These are phyloP conservation scores for Caenorhabditis panamensis DNA, from an alignment of 2,888 invertebrate species.

Conservation along the genomic window DNA sequence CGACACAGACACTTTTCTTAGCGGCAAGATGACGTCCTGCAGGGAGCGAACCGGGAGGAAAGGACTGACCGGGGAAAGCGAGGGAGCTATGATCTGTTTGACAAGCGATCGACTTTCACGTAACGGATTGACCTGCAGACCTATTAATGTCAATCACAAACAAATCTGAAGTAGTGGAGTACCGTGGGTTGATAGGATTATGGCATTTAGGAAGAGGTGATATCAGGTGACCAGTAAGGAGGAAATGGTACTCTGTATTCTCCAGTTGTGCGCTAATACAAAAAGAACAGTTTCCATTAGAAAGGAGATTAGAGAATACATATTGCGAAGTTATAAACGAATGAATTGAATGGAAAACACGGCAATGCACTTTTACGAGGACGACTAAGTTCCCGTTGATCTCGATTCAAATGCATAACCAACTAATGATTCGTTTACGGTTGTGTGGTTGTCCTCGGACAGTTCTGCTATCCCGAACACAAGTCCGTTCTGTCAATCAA, in stretches of 20 bases:
- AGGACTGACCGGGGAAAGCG: not conserved
- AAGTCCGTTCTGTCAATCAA: slow-evolving; percentile 36
- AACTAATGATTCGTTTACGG: slow-evolving; percentile 27
- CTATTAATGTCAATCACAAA: slow-evolving; percentile 52
- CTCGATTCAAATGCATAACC: slow-evolving; percentile 10
- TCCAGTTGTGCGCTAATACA: no score
- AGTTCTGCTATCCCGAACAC: no score
- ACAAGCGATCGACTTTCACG: slow-evolving; percentile 49
- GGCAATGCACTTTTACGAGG: not conserved
- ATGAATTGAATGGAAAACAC: not conserved
- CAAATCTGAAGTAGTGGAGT: slow-evolving; percentile 36
- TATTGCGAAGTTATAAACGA: no score
- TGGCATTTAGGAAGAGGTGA: not conserved
- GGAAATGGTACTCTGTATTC: no score
- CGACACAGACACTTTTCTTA: not conserved
- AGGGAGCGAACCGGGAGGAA: slow-evolving; percentile 16
- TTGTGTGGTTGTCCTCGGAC: slow-evolving; percentile 19
- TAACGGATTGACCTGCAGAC: slow-evolving; percentile 38
- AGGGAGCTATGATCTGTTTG: slow-evolving; percentile 43
- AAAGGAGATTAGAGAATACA: no score
- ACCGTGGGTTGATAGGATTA: slow-evolving; percentile 2
- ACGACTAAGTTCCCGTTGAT: not conserved
- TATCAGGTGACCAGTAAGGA: not conserved
- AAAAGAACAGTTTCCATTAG: no score
- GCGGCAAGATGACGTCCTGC: slow-evolving; percentile 41